Conservation (phyloP, 2,797 vertebrate genomes). For the Philypnodon macrostomus region DNA sequence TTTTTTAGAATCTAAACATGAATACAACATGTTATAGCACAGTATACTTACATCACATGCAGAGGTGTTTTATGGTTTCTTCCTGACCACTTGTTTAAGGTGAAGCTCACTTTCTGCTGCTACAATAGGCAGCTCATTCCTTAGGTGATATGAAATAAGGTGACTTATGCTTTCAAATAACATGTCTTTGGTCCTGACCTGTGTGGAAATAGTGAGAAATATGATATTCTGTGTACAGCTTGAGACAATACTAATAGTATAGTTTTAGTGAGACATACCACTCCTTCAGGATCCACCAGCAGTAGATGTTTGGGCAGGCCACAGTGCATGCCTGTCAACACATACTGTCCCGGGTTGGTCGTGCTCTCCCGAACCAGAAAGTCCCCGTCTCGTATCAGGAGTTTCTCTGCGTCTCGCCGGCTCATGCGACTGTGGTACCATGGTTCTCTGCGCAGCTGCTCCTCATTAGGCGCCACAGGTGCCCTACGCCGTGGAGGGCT, state of each 20-base stretch:
- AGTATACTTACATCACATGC: slow-evolving; percentile 22
- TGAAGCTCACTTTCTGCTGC: slow-evolving; percentile 93
- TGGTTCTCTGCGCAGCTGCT: slow-evolving; percentile 86
- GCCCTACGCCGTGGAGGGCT: slow-evolving; percentile 89
- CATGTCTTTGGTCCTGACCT: slow-evolving; percentile 97
- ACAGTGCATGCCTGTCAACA: slow-evolving; percentile 92
- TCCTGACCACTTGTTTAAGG: slow-evolving; percentile 87
- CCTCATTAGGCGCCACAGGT: slow-evolving; percentile 91
- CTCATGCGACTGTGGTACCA: slow-evolving; percentile 98
- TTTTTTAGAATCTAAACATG: too few relatives aligned
- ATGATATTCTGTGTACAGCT: background rate
- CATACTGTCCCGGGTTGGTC: slow-evolving; percentile 94
- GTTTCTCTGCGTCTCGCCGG: slow-evolving; percentile 87
- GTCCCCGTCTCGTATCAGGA: slow-evolving; percentile 88
- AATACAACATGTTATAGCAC: too few relatives aligned
- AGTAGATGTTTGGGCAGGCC: slow-evolving; percentile 94
- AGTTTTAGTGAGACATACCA: slow-evolving; percentile 81
- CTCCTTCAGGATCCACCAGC: slow-evolving; percentile 94
- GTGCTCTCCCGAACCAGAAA: slow-evolving; percentile 94
- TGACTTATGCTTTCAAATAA: slow-evolving; percentile 97
- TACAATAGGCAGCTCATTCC: slow-evolving; percentile 91
- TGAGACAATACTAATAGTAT: background rate
- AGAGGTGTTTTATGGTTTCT: slow-evolving; percentile 75
- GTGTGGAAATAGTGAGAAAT: slow-evolving; percentile 1
- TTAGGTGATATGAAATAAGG: slow-evolving; percentile 91